A percentile compares a stretch with the other conserved stretches of the same genome.
phyloP scores from a whole-genome alignment of 2,113 vertebrate species.

The Heterochromis multidens region DNA sequence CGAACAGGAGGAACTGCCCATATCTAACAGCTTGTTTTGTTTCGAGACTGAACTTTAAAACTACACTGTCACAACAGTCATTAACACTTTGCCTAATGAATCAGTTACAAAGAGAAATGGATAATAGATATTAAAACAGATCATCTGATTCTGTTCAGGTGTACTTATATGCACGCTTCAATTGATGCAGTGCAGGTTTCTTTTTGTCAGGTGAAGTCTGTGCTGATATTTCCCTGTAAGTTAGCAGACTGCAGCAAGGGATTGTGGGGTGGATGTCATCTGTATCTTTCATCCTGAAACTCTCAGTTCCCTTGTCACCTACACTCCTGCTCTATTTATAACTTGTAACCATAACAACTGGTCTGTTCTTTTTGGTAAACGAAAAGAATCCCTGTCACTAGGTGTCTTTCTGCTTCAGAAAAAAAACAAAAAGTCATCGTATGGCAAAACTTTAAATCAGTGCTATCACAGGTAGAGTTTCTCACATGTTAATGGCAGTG shows the following conservation, averaged over 20 bases:
- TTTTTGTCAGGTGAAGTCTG: background rate
- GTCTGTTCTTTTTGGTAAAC: conserved; percentile 57
- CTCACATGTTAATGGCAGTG: conserved; percentile 1
- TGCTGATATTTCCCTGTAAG: conserved; percentile 23
- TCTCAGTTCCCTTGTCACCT: conserved; percentile 73
- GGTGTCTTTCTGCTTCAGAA: conserved; percentile 50
- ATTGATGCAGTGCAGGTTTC: background rate
- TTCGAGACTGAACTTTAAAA: conserved; percentile 3
- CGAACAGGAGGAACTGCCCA: background rate
- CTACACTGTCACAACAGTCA: background rate
- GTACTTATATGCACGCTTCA: background rate
- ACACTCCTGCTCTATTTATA: conserved; percentile 77
- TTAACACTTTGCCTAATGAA: background rate
- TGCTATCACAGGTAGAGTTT: background rate
- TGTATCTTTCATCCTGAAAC: conserved; percentile 67
- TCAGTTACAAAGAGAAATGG: background rate
- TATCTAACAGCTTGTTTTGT: background rate
- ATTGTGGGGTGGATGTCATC: conserved; percentile 72
- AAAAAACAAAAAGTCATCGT: background rate
- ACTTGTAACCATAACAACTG: conserved; percentile 80
- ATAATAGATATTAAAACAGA: background rate
- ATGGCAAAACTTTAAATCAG: conserved; percentile 24
- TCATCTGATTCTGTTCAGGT: background rate
- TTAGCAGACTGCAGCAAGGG: conserved; percentile 43
- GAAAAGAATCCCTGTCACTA: conserved; percentile 59